These are phyloP conservation scores for Lysandra bellargus DNA, from an alignment of 2,888 invertebrate genomes.

Conservation along the genomic window DNA sequence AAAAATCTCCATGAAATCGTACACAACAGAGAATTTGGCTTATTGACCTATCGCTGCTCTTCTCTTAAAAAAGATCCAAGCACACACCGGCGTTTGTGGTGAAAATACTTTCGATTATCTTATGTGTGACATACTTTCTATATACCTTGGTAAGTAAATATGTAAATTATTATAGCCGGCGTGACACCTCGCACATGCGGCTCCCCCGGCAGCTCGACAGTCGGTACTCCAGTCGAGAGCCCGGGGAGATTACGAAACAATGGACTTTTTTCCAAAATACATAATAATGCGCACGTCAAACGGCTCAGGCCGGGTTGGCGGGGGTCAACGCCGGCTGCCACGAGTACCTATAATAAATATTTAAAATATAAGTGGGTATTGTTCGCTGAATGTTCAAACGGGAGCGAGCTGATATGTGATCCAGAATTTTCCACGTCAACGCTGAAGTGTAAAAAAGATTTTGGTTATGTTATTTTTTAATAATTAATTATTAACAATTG, in stretches of 20 bases:
- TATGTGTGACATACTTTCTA: background rate
- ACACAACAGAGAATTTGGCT: background rate
- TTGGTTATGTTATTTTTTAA: too few species aligned
- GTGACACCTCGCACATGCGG: conserved; percentile 61
- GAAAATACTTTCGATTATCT: too few species aligned
- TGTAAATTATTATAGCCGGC: conserved; percentile 36
- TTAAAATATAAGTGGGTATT: conserved; percentile 19
- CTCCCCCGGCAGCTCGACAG: conserved; percentile 54
- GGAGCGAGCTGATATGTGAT: background rate
- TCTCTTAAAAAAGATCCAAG: too few species aligned
- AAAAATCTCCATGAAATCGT: background rate
- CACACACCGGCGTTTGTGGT: too few species aligned
- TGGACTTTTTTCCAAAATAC: conserved; percentile 74
- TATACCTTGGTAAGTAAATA: background rate
- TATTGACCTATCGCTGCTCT: too few species aligned
- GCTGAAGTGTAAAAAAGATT: background rate
- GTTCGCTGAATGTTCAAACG: background rate
- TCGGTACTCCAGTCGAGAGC: conserved; percentile 61
- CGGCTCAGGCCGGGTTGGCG: conserved; percentile 57
- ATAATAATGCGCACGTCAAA: conserved; percentile 78
- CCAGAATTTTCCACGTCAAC: background rate
- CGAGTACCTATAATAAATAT: conserved; percentile 13
- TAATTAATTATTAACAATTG: too few species aligned
- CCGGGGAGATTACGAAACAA: conserved; percentile 77
- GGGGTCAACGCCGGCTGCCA: conserved; percentile 14